Evolutionary conservation across 1,140 invertebrate species (phyloP).

Genomic region (Drosophila watanabei): DNA sequence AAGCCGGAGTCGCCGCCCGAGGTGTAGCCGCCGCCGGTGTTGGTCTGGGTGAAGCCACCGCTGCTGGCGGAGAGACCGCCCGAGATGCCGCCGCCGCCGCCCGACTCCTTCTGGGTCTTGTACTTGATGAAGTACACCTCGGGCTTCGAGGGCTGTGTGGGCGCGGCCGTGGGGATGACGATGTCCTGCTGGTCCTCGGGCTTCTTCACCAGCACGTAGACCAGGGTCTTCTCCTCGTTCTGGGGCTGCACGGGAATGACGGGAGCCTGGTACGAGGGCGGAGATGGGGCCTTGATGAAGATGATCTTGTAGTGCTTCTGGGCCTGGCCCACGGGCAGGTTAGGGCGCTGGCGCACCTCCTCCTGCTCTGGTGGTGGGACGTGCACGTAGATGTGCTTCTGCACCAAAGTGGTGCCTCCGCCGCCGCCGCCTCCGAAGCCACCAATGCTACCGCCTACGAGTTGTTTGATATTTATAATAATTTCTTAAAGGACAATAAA

Average conservation of each 20-base stretch:
- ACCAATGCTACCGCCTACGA: slow-evolving; percentile 83
- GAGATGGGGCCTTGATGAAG: slow-evolving; percentile 94
- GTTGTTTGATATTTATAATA: slow-evolving; percentile 17
- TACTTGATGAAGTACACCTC: slow-evolving; percentile 96
- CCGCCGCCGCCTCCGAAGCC: slow-evolving; percentile 78
- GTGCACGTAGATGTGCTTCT: slow-evolving; percentile 93
- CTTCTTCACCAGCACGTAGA: slow-evolving; percentile 95
- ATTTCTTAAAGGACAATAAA: neutral
- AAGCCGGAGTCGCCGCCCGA: slow-evolving; percentile 74
- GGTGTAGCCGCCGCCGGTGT: slow-evolving; percentile 82
- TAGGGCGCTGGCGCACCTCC: slow-evolving; percentile 87
- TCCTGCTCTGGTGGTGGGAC: slow-evolving; percentile 92
- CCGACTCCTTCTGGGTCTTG: slow-evolving; percentile 90
- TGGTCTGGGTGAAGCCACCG: slow-evolving; percentile 74
- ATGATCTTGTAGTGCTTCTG: slow-evolving; percentile 96
- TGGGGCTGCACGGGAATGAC: slow-evolving; percentile 91
- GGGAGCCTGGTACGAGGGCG: slow-evolving; percentile 91
- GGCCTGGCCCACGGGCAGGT: slow-evolving; percentile 87
- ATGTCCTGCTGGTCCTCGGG: slow-evolving; percentile 93
- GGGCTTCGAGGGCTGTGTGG: slow-evolving; percentile 93
- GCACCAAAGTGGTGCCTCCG: slow-evolving; percentile 87
- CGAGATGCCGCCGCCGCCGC: slow-evolving; percentile 83
- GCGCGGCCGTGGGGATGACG: slow-evolving; percentile 90
- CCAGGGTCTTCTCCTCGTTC: slow-evolving; percentile 95
- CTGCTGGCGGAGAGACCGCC: slow-evolving; percentile 73